These are phyloP conservation scores for Damaliscus lunatus DNA, from an alignment of 2,113 vertebrate genomes.

Conservation along the genomic window DNA sequence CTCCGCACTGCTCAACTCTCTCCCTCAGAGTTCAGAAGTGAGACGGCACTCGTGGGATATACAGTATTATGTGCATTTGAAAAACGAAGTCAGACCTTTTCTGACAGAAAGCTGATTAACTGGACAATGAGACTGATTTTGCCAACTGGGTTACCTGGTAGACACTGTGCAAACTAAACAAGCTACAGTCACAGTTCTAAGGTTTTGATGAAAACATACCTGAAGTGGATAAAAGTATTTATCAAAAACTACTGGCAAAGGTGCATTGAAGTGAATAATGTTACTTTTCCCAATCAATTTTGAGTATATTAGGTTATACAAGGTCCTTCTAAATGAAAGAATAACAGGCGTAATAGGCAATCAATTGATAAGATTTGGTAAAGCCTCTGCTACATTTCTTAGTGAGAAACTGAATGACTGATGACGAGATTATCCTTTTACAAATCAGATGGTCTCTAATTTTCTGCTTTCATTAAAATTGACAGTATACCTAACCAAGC, in stretches of 20 bases:
- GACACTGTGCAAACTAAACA: background rate
- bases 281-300: background rate
- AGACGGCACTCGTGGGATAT: background rate
- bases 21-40: background rate
- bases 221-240: background rate
- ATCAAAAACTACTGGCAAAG: background rate
- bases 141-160: background rate
- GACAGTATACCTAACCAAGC: background rate
- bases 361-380: background rate
- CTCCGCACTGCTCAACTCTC: too few relatives aligned
- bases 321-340: background rate
- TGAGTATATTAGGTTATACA: background rate
- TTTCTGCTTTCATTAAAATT: background rate
- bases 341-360: background rate
- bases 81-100: background rate
- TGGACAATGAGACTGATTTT: background rate
- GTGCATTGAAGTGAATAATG: background rate
- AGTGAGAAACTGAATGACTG: background rate
- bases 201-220: background rate
- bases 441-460: background rate
- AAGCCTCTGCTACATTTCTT: background rate
- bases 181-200: background rate
- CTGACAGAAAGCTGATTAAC: background rate
- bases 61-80: background rate
- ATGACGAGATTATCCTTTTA: background rate